Evolutionary conservation across 2,797 vertebrate species (phyloP).

Genomic region (Heterohyrax brucei): DNA sequence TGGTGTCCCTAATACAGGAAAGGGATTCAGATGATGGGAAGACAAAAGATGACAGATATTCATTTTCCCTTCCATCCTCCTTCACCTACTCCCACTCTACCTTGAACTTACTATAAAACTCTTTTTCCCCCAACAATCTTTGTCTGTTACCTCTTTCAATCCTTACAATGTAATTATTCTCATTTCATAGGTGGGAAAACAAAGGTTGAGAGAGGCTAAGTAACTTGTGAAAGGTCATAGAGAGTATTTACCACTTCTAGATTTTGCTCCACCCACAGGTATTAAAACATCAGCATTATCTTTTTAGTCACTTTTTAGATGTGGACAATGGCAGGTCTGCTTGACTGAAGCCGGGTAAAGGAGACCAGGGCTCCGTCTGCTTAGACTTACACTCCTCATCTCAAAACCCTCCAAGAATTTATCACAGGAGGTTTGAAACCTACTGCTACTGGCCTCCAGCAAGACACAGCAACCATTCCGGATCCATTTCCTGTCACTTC

Average conservation of each 20-base stretch:
- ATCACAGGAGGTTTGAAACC: neutral
- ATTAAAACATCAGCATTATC: neutral
- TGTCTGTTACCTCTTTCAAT: neutral
- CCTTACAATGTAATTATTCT: neutral
- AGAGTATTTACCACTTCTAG: neutral
- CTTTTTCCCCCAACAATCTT: neutral
- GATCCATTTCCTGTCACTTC: neutral
- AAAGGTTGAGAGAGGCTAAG: constrained; percentile 7
- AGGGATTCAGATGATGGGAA: neutral
- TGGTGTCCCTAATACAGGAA: neutral
- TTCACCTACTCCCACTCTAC: neutral
- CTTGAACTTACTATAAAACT: neutral
- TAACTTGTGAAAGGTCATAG: neutral
- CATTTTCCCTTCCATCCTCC: neutral
- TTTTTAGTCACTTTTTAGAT: neutral
- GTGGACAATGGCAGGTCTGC: neutral
- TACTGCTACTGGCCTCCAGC: neutral
- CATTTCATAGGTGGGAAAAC: constrained; percentile 46
- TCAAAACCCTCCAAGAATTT: neutral
- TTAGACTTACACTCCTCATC: neutral
- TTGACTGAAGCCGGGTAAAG: neutral
- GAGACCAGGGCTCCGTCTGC: neutral
- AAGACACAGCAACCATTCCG: neutral
- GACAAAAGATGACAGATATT: neutral
- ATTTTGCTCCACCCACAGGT: neutral